Evolutionary conservation across 2,888 invertebrate species (phyloP), one percentile per base, ranked within the genome.

Genomic region (Melanargia galathea): DNA sequence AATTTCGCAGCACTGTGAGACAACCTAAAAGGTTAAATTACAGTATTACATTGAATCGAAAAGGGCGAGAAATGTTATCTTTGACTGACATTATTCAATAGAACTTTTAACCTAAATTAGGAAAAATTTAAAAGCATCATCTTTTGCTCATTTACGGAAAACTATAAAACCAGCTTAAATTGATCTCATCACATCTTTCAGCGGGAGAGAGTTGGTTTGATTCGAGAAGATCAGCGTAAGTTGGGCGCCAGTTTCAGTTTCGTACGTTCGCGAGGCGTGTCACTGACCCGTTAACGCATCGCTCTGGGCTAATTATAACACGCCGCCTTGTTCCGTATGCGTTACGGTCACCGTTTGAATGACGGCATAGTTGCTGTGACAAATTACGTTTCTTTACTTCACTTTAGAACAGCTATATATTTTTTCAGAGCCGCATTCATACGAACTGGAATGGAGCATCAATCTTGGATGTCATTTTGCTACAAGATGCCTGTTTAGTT

Each of bases 231-330:
- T 76, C 86, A 71, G 63, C 69, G 60, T 68, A 70, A n/a, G 71
- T 33, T 80, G 80, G 82, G 35, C 60, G 72, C 60, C 60, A 62
- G 77, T 80, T 80, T 80, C 75, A 76, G 74, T 80, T 81, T 79
- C 73, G 78, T 82, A 76, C 76, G 78, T 77, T 76, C 75, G 78
- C 76, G 71, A 74, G 72, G 73, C 72, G 81, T 86, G 90, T 90
- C 90, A 89, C 86, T 90, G 90, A 87, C 88, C 90, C 75, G 79
- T 83, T 86, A 87, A 87, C 84, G 84, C 83, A 84, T 83, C 80
- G 80, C 81, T 81, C 74, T 78, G 80, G 77, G 81, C 84, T 89
- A 88, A 90, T 89, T 87, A 85, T 89, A 87, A 83, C 79, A 77
- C 76, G 71, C 75, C 71, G 74, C 30, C 64, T 74, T 76, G 76